Percentiles rank a stretch among this genome's conserved stretches.
phyloP scores from a whole-genome alignment of 2,797 vertebrate genomes.

The Neosalanx taihuensis region DNA sequence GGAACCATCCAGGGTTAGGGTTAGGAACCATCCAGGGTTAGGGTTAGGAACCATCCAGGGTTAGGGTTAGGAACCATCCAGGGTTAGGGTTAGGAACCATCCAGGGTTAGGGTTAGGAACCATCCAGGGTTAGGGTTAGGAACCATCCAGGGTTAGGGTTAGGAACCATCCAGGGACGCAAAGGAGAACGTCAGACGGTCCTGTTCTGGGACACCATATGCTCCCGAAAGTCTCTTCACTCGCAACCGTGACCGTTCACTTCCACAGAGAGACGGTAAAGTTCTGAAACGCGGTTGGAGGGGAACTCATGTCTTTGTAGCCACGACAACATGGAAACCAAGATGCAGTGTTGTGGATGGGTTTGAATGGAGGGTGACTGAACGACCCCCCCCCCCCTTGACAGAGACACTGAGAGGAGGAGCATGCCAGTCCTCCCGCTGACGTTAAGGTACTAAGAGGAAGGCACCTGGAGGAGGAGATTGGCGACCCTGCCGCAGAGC shows the following conservation, averaged over 20 bases:
- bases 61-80: too few relatives aligned
- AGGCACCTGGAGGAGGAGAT: slow-evolving; percentile 58
- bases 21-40: too few relatives aligned
- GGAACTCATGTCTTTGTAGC: neutral
- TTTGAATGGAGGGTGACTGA: neutral
- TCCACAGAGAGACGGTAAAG: slow-evolving; percentile 33
- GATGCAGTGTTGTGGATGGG: neutral
- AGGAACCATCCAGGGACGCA: too few relatives aligned
- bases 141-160: too few relatives aligned
- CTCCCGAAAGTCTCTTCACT: neutral
- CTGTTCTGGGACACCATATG: neutral
- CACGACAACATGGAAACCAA: neutral
- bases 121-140: too few relatives aligned
- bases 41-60: too few relatives aligned
- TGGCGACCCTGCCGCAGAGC: neutral
- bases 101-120: too few relatives aligned
- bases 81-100: too few relatives aligned
- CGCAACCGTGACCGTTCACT: too few relatives aligned
- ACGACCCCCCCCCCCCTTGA: slow-evolving; percentile 2
- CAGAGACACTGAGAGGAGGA: neutral
- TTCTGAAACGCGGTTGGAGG: slow-evolving; percentile 28
- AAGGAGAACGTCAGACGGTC: neutral
- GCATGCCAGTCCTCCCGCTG: neutral
- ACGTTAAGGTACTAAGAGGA: slow-evolving; percentile 54
- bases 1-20: neutral